Evolutionary conservation across 53 echinoderm and acorn worm species (phyloP), one percentile per base, ranked within the genome.

Genomic region (Actinopyga echinites): DNA sequence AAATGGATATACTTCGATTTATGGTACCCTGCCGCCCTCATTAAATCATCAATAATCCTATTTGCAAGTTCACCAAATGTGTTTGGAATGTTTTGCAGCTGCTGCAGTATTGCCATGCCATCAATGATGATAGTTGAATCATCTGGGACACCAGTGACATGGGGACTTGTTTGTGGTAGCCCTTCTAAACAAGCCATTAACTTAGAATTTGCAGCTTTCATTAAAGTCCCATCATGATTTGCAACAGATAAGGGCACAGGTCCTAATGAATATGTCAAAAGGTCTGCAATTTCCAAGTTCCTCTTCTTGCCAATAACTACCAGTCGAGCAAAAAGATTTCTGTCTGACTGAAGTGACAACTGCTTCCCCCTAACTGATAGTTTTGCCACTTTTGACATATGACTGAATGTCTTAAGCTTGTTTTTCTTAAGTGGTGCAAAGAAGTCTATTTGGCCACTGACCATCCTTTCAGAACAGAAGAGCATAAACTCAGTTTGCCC

Each of bases 31-130:
- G 79, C 56, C 28, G 21, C 1, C 43, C 54, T 58, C 52, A 79
- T 49, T 2, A 86, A 43, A 45, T 77, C 78, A 19, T 62, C 34
- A 30, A 86, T 36, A 32, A 86, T 55, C 8, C 19, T 64, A 19
- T 10, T 44, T 30, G 86, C 86, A 21, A 79, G 57, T 19, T 42
- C 52, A 35, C 77, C 77, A 59, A 86, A 80, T 12, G 60, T 85
- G 3, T 37, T 21, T 6, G 88, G 88, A 30, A 40, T 58, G 24
- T 23, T 31, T 31, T 24, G 3, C 69, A 85, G 62, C 49, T 63
- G 35, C 55, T 89, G 89, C 35, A 89, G 28, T 53, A 85, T 60
- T 55, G 74, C 89, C 85, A 89, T 85, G 1, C 85, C 89, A 89
- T 85, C 89, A 0, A 89, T 66, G 15, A 89, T 38, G 85, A 85